Evolutionary conservation across 37 sponge, comb jelly and placozoan genomes (phyloP).

Genomic region (Diacarnus erythraeanus): DNA sequence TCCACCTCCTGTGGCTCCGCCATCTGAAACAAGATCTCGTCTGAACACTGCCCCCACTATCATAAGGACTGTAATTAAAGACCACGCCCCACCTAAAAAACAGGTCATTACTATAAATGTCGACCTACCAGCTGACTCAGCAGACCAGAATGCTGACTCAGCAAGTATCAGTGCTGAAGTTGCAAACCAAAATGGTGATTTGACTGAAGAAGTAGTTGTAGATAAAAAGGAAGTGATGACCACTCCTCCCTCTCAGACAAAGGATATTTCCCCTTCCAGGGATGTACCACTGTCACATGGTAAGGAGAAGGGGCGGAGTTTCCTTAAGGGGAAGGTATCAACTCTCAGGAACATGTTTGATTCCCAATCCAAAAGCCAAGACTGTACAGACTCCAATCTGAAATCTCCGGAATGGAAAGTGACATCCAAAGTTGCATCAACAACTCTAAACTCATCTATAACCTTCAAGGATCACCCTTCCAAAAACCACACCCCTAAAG

Average conservation of each 20-base stretch:
- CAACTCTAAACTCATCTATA: background rate
- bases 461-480: background rate
- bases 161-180: background rate
- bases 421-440: no score
- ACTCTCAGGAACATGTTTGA: conserved; percentile 37
- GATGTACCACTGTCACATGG: no score
- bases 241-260: background rate
- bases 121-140: background rate
- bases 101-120: background rate
- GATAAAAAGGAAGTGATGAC: no score
- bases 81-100: conserved; percentile 4
- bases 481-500: background rate
- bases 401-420: no score
- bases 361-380: conserved; percentile 7
- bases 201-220: no score
- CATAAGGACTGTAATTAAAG: background rate
- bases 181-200: background rate
- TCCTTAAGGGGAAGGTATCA: conserved; percentile 36
- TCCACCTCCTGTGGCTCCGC: background rate
- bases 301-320: background rate
- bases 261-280: background rate
- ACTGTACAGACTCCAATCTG: background rate
- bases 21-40: background rate
- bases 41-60: conserved; percentile 9
- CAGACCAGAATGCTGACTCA: background rate